phyloP scores from a whole-genome alignment of 2,797 vertebrate species.

The Melanogrammus aeglefinus region DNA sequence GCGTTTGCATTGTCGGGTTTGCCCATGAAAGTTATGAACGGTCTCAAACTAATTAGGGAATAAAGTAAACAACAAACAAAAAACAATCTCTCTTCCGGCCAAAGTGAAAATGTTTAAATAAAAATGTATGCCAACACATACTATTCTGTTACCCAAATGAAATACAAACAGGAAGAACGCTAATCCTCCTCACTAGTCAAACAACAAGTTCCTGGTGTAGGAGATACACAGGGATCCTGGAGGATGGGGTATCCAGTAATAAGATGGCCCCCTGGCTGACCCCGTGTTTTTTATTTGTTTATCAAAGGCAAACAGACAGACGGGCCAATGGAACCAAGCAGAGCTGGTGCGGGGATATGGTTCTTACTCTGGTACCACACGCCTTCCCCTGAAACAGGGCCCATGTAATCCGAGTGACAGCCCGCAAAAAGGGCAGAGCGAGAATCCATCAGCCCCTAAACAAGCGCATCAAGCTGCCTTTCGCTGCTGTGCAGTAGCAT shows the following conservation, averaged over 20 bases:
- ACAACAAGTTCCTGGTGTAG: background rate
- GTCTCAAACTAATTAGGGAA: background rate
- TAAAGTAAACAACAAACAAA: background rate
- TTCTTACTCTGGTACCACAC: conserved; percentile 43
- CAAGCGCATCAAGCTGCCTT: background rate
- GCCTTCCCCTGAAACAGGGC: conserved; percentile 52
- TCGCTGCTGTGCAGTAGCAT: no score
- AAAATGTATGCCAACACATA: background rate
- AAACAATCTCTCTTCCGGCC: background rate
- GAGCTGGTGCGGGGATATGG: conserved; percentile 44
- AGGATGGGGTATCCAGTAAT: conserved; percentile 31
- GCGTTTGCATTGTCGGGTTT: background rate
- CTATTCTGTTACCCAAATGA: background rate
- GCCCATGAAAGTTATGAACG: no score
- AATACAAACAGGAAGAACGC: background rate
- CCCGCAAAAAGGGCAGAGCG: conserved; percentile 28
- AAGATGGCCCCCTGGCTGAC: conserved; percentile 29
- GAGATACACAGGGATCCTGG: background rate
- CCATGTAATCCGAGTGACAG: conserved; percentile 72
- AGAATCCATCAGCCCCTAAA: conserved; percentile 20
- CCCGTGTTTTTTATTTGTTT: conserved; percentile 26
- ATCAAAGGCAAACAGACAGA: conserved; percentile 20
- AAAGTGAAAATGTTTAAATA: background rate
- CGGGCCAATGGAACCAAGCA: conserved; percentile 55
- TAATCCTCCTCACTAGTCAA: background rate